Evolutionary conservation across 2,797 vertebrate species (phyloP).

Genomic region (Anabacerthia variegaticeps): DNA sequence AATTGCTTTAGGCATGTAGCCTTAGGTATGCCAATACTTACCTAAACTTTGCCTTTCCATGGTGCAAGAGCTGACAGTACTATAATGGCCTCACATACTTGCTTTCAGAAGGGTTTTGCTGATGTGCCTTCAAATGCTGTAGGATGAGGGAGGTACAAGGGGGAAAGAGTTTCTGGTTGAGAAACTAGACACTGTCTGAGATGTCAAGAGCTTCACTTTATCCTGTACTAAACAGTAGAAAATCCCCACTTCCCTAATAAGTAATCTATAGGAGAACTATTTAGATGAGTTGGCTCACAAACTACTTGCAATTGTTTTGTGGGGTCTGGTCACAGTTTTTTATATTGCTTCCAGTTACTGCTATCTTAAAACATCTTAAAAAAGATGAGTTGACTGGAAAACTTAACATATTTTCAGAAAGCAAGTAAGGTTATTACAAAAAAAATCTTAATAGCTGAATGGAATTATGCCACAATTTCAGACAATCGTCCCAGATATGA

Average conservation of each 20-base stretch:
- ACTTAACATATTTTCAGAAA: background rate
- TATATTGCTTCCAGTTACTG: background rate
- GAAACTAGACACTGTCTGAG: background rate
- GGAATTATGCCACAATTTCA: background rate
- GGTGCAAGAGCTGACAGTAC: background rate
- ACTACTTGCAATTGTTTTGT: background rate
- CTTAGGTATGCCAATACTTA: background rate
- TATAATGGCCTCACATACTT: background rate
- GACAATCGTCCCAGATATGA: fast-evolving
- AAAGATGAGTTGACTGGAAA: background rate
- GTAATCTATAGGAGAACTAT: background rate
- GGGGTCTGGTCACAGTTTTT: background rate
- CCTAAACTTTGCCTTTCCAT: background rate
- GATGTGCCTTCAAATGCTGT: background rate
- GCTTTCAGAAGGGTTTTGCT: background rate
- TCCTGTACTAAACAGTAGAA: background rate
- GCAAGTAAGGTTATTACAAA: background rate
- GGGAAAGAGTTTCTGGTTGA: background rate
- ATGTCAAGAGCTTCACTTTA: background rate
- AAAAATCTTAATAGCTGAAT: background rate
- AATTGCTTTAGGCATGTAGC: background rate
- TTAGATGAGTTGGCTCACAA: background rate
- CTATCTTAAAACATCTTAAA: background rate
- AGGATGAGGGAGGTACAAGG: background rate
- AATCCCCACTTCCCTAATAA: background rate